These are phyloP conservation scores for Austrofundulus limnaeus DNA, from an alignment of 2,113 vertebrate species.

Conservation along the genomic window DNA sequence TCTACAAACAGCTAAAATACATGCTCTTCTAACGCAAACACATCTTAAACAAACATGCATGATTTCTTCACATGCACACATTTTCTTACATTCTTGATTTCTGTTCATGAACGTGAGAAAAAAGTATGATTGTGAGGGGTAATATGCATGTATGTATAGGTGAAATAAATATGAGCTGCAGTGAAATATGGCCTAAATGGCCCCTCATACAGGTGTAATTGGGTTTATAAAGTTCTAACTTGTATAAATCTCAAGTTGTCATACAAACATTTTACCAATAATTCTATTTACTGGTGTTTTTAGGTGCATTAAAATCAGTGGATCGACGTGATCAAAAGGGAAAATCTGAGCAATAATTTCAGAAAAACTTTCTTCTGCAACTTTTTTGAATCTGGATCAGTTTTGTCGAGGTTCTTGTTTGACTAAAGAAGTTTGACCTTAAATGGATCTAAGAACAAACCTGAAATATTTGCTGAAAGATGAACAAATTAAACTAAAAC, in stretches of 20 bases:
- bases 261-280: too few relatives aligned
- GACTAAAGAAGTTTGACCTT: not conserved
- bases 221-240: not conserved
- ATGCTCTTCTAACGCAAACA: too few relatives aligned
- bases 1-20: too few relatives aligned
- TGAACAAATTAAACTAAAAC: not conserved
- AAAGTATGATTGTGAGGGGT: too few relatives aligned
- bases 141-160: too few relatives aligned
- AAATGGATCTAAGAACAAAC: not conserved
- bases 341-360: not conserved
- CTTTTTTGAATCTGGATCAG: constrained; percentile 27
- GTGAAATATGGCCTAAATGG: too few relatives aligned
- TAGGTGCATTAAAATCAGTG: not conserved
- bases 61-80: too few relatives aligned
- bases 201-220: not conserved
- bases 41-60: too few relatives aligned
- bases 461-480: not conserved
- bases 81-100: too few relatives aligned
- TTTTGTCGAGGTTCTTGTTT: not conserved
- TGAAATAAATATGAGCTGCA: too few relatives aligned
- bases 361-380: not conserved
- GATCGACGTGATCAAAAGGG: not conserved
- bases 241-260: not conserved
- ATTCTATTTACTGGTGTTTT: too few relatives aligned
- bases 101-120: too few relatives aligned